Percentiles rank a stretch among this genome's conserved stretches.
Conservation (phyloP, 37 sponge, comb jelly and placozoan species). For the Halisarca cf. caerulea region DNA sequence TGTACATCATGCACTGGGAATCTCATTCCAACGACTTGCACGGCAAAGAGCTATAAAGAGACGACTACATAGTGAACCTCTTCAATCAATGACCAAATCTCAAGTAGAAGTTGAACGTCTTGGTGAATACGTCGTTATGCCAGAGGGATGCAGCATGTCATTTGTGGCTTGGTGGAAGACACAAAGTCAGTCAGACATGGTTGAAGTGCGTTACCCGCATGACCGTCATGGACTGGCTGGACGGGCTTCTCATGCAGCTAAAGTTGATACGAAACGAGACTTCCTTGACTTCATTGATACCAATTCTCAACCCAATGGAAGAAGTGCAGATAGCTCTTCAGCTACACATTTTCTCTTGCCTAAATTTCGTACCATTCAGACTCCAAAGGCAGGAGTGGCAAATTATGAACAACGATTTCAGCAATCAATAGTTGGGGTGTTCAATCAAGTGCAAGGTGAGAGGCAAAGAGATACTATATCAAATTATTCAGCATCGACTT, state of each 20-base stretch:
- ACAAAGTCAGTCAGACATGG: background rate
- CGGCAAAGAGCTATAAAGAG: constrained; percentile 31
- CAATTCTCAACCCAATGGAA: constrained; percentile 42
- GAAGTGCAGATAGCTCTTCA: constrained; percentile 22
- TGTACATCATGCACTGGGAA: constrained; percentile 3
- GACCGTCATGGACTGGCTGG: background rate
- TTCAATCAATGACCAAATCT: background rate
- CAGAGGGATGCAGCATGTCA: background rate
- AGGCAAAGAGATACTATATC: background rate
- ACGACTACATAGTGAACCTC: background rate
- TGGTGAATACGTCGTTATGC: background rate
- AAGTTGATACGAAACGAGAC: constrained; percentile 4
- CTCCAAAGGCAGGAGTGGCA: constrained; percentile 18
- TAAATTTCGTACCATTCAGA: constrained; percentile 16
- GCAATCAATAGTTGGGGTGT: constrained; percentile 27
- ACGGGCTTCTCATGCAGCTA: constrained; percentile 32
- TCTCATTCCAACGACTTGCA: constrained; percentile 35
- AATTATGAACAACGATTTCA: constrained; percentile 11
- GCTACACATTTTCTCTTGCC: constrained; percentile 30
- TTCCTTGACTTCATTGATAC: constrained; percentile 33
- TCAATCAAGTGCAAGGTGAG: constrained; percentile 20
- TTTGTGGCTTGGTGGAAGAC: background rate
- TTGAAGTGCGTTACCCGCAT: background rate
- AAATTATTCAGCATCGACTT: constrained; percentile 33
- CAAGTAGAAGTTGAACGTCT: constrained; percentile 8